Evolutionary conservation across 1,140 invertebrate species (phyloP).

Genomic region (Formica selysi): DNA sequence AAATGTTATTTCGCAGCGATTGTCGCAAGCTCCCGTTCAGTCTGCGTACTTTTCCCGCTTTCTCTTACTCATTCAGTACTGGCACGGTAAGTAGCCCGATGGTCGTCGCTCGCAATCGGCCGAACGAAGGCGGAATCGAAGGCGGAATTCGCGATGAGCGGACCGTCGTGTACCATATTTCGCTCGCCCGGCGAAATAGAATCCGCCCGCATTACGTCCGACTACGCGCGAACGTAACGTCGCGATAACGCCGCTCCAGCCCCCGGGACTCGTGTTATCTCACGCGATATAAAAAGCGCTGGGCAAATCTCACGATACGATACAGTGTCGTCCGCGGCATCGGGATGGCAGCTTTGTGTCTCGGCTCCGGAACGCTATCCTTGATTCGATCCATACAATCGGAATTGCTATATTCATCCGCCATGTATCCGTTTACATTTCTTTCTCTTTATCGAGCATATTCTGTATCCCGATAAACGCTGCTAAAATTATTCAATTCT

Average conservation of each 20-base stretch:
- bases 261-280: slow-evolving; percentile 20
- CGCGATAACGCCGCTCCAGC: slow-evolving; percentile 3
- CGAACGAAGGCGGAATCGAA: background rate
- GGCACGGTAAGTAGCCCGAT: background rate
- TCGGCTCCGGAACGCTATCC: background rate
- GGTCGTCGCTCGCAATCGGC: background rate
- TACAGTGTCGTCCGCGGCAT: background rate
- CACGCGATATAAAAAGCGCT: slow-evolving; percentile 24
- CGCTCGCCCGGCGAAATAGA: slow-evolving; percentile 21
- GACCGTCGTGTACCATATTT: background rate
- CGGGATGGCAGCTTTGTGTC: slow-evolving; percentile 15
- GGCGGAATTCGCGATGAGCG: slow-evolving; percentile 4
- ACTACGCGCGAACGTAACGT: background rate
- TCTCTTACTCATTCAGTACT: slow-evolving; percentile 2
- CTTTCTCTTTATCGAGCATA: background rate
- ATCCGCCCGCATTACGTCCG: background rate
- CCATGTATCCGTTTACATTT: background rate
- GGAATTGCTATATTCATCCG: background rate
- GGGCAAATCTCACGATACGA: slow-evolving; percentile 47
- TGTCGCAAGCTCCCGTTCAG: slow-evolving; percentile 55
- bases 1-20: slow-evolving; percentile 51
- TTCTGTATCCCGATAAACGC: background rate
- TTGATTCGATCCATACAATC: background rate
- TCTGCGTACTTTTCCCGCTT: background rate
- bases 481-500: background rate